Evolutionary conservation across 2,888 invertebrate genomes (phyloP).

Genomic region (Helobdella robusta): DNA sequence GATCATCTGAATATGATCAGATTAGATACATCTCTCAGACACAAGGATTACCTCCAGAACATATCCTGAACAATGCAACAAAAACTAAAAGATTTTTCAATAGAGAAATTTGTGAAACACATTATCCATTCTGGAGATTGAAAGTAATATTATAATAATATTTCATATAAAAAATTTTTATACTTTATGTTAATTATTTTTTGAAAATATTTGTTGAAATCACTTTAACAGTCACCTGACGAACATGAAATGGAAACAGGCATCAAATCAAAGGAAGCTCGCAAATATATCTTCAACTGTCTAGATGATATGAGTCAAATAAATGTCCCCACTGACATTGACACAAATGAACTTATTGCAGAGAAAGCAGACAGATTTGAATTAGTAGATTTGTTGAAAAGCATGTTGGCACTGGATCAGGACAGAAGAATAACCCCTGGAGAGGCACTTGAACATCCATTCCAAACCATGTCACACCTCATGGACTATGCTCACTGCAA

Average conservation of each 20-base stretch:
- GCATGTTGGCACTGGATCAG: constrained; percentile 96
- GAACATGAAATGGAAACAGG: constrained; percentile 95
- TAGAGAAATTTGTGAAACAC: constrained; percentile 65
- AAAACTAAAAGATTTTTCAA: constrained; percentile 98
- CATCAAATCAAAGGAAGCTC: constrained; percentile 95
- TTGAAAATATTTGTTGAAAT: neutral
- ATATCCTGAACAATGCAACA: constrained; percentile 91
- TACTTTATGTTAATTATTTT: constrained; percentile 5
- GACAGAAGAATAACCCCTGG: constrained; percentile 89
- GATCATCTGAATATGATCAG: constrained; percentile 92
- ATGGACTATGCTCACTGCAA: constrained; percentile 90
- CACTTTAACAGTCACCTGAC: constrained; percentile 70
- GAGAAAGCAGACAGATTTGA: constrained; percentile 94
- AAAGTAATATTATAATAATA: constrained; percentile 47
- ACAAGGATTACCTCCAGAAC: constrained; percentile 91
- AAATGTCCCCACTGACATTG: constrained; percentile 62
- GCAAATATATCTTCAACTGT: constrained; percentile 98
- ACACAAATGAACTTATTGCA: constrained; percentile 86
- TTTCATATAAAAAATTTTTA: constrained; percentile 9
- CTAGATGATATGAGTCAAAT: constrained; percentile 76
- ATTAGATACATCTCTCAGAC: constrained; percentile 82
- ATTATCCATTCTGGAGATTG: constrained; percentile 57
- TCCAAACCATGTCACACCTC: constrained; percentile 81
- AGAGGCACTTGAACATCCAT: constrained; percentile 87
- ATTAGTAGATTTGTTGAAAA: constrained; percentile 90